Percentiles rank a stretch among this genome's conserved stretches.
These are phyloP conservation scores for Cirrhinus mrigala DNA, from an alignment of 2,797 vertebrate species.

Conservation along the genomic window DNA sequence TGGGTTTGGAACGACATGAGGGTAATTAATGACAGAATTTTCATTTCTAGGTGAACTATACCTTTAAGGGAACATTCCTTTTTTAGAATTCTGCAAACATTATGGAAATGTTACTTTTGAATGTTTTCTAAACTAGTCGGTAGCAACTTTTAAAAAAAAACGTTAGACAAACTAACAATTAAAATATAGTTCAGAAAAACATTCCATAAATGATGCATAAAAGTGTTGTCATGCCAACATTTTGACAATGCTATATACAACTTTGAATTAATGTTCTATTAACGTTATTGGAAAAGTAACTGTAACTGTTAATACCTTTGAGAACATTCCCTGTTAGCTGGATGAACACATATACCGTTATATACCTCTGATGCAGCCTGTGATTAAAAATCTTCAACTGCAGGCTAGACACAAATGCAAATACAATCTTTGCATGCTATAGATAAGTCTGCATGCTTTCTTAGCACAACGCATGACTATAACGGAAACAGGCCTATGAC, in stretches of 20 bases:
- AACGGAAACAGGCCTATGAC: background rate
- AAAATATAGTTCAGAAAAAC: background rate
- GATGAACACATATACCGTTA: background rate
- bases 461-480: background rate
- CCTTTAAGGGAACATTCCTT: background rate
- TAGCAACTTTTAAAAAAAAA: background rate
- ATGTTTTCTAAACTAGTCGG: background rate
- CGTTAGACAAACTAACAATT: background rate
- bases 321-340: background rate
- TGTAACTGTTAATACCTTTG: background rate
- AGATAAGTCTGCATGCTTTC: background rate
- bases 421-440: conserved; percentile 20
- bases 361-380: background rate
- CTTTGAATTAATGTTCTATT: background rate
- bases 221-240: background rate
- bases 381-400: conserved; percentile 10
- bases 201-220: background rate
- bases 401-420: conserved; percentile 18
- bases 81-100: background rate
- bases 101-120: background rate
- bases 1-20: too few relatives aligned
- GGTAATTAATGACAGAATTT: too few relatives aligned
- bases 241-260: background rate
- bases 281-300: background rate
- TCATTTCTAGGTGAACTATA: too few relatives aligned